Evolutionary conservation across 2,888 invertebrate species (phyloP), one percentile per base, ranked within the genome.

Genomic region (Drosophila gaucha): DNA sequence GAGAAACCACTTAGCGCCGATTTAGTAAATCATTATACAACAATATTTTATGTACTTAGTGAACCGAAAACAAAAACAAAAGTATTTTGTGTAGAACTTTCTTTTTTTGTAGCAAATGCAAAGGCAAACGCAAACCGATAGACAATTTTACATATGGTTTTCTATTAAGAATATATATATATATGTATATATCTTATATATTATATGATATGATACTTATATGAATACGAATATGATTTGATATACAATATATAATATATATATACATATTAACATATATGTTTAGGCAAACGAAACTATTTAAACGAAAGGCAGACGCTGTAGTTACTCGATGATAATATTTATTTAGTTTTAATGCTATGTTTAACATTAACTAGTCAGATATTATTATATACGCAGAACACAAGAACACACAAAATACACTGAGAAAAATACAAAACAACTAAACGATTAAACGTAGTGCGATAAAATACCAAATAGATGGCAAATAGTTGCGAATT

Each of bases 341-440:
- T 74, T 78, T 72, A 72, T 82, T 79, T 72, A 82, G 86, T 85
- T 82, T 30, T 66, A 75, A 72, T 35, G 52, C 69, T 87, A 82
- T 80, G 80, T 74, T 80, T 69, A 82, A 58, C 54, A 75, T 84
- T 74, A 79, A 51, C 68, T 80, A 79, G 73, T 74, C 54, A 68
- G 39, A 79, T 69, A 82, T 80, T 82, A 80, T 78, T 85, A 86
- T 86, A 84, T 82, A 86, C 85, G 82, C 82, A 85, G 57, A 78
- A 77, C 70, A 77, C 63, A 67, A 67, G 51, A 50, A 50, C 18
- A 62, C 62, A 75, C 39, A 78, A 60, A 78, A 77, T 57, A 67
- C 55, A 39, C 38, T n/a, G n/a, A n/a, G n/a, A n/a, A n/a, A n/a
- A n/a, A n/a, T n/a, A n/a, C n/a, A n/a, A n/a, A n/a, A n/a, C n/a